Evolutionary conservation across 2,797 vertebrate species (phyloP), one percentile per base, ranked within the genome.

Genomic region (Oophaga sylvatica): DNA sequence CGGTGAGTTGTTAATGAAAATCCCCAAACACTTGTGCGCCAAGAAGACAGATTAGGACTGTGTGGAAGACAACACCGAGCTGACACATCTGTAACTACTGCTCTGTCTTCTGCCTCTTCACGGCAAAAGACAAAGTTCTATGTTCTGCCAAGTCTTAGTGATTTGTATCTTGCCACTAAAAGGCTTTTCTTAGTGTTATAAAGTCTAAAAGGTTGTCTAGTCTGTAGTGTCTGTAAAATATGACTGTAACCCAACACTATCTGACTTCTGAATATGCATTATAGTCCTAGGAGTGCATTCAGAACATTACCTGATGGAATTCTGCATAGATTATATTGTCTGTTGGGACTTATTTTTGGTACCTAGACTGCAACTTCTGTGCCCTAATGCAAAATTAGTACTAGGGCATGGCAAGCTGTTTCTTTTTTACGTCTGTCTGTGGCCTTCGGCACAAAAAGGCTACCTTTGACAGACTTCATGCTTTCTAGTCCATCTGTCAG

Each of bases 91-190:
- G 60, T 60, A 62, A 62, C 15, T 71, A 19, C 57, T 80, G 77
- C 77, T 81, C 67, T 35, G 75, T 70, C 83, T 70, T 70, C 70
- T 81, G 77, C 71, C 56, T 62, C 22, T 13, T n/a, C 71, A 71
- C 53, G 75, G 48, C 45, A 19, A 56, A 56, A 70, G 22, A 70
- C 45, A 19, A 81, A 70, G 31, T 17, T 10, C 56, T 81, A 17
- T 59, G 56, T n/a, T 81, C 31, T 81, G 78, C 77, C 78, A 63
- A 62, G 76, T 29, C 71, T 71, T 80, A 80, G 80, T 79, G 53
- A 80, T 70, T 80, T 86, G 48, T 80, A 41, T 80, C 77, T 45
- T 70, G 84, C 84, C 77, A 70, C 41, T 65, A 79, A 65, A 77
- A 79, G 26, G 60, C 60, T 84, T 41, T 76, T 57, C 4, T n/a